Conservation (phyloP, 2,797 vertebrate species). For the Sebastes diploproa region DNA sequence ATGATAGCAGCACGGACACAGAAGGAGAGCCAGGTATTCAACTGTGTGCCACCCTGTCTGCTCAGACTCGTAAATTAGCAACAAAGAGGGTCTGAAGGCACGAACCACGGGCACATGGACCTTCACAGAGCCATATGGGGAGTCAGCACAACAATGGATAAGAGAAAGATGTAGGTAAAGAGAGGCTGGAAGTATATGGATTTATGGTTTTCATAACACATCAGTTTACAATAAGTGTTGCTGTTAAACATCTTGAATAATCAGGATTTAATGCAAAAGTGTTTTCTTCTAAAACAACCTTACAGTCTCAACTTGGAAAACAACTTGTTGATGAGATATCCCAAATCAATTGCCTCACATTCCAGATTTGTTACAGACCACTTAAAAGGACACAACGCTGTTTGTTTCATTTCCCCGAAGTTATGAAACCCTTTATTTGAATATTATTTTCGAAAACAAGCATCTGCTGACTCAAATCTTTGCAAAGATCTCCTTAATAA, state of each 20-base stretch:
- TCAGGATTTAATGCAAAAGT: background rate
- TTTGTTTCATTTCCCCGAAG: conserved; percentile 25
- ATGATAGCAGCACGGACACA: conserved; percentile 49
- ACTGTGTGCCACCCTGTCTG: background rate
- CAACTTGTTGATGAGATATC: background rate
- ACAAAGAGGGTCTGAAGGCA: conserved; percentile 12
- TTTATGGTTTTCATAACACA: conserved; percentile 21
- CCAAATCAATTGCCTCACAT: background rate
- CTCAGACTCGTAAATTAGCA: background rate
- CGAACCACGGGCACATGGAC: conserved; percentile 8
- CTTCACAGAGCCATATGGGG: conserved; percentile 4
- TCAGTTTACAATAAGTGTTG: background rate
- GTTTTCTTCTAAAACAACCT: background rate
- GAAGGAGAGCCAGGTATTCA: conserved; percentile 40
- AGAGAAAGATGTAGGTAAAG: background rate
- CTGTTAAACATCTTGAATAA: background rate
- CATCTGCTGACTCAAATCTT: background rate
- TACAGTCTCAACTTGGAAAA: too few relatives aligned
- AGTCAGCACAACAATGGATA: conserved; percentile 25
- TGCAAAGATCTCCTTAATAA: background rate
- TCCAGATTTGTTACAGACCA: conserved; percentile 16
- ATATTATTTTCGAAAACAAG: conserved; percentile 38
- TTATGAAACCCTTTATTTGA: conserved; percentile 38
- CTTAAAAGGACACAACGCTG: conserved; percentile 4
- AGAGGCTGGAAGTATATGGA: conserved; percentile 1